These are phyloP conservation scores for Clistopyga incitator DNA, from an alignment of 2,888 invertebrate species.

Conservation along the genomic window DNA sequence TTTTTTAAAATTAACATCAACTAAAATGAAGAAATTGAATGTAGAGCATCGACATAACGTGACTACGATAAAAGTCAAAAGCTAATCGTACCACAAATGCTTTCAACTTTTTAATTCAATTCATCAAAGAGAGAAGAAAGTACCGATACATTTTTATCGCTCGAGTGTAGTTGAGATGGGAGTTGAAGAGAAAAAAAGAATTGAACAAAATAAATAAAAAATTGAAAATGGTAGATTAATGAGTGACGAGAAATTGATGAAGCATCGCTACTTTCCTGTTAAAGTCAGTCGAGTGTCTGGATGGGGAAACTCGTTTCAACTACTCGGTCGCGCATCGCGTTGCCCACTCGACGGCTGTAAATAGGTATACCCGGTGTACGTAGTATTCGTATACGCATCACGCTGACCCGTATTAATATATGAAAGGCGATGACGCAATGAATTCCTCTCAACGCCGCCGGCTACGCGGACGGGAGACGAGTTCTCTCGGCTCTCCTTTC, in stretches of 20 bases:
- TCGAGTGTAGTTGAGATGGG: not conserved
- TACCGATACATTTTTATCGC: not conserved
- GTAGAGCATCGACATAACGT: not conserved
- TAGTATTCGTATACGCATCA: conserved; percentile 41
- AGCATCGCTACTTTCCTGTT: conserved; percentile 40
- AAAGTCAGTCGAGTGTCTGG: conserved; percentile 27
- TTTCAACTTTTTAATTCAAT: not conserved
- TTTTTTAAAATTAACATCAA: no score
- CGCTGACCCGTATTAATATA: conserved; percentile 66
- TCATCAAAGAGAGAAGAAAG: not conserved
- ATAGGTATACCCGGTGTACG: conserved; percentile 2
- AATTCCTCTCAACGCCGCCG: conserved; percentile 64
- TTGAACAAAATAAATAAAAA: conserved; percentile 1
- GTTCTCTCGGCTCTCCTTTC: conserved; percentile 35
- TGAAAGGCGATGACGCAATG: conserved; percentile 69
- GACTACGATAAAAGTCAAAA: not conserved
- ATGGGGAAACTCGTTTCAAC: conserved; percentile 41
- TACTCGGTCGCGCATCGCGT: conserved; percentile 15
- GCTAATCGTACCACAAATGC: not conserved
- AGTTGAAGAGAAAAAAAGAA: conserved; percentile 1
- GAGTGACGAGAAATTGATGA: conserved; percentile 51
- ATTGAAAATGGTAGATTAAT: conserved; percentile 24
- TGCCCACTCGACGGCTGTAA: conserved; percentile 31
- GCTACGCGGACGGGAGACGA: conserved; percentile 57
- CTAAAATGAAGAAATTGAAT: no score